Evolutionary conservation across 2,113 vertebrate genomes (phyloP).

Genomic region (Lepidothrix coronata): DNA sequence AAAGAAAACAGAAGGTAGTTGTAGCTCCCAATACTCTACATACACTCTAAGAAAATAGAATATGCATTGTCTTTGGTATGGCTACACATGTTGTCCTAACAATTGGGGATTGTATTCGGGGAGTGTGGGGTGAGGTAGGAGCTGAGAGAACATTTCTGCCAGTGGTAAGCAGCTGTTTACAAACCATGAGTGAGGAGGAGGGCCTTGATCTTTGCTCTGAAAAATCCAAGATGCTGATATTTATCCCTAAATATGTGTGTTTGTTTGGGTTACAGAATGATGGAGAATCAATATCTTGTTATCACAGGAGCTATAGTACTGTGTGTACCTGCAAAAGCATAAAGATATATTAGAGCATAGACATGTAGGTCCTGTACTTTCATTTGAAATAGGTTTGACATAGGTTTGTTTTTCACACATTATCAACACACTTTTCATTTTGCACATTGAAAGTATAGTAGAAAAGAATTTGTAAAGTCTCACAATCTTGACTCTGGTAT

Average conservation of each 20-base stretch:
- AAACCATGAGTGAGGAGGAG: rapidly evolving
- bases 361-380: neutral
- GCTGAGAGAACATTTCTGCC: neutral
- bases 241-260: neutral
- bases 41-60: neutral
- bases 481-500: neutral
- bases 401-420: neutral
- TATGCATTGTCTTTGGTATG: neutral
- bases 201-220: neutral
- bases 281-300: neutral
- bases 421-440: neutral
- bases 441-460: neutral
- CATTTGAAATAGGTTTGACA: neutral
- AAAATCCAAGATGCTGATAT: neutral
- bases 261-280: neutral
- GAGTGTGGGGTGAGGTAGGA: neutral
- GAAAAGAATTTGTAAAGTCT: neutral
- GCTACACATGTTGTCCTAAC: no score
- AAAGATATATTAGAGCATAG: neutral
- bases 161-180: neutral
- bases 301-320: neutral
- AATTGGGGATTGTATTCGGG: rapidly evolving
- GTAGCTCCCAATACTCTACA: neutral
- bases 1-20: neutral
- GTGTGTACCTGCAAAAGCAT: neutral